Evolutionary conservation across 2,888 invertebrate genomes (phyloP), one percentile per base, ranked within the genome.

Genomic region (Apamea crenata): DNA sequence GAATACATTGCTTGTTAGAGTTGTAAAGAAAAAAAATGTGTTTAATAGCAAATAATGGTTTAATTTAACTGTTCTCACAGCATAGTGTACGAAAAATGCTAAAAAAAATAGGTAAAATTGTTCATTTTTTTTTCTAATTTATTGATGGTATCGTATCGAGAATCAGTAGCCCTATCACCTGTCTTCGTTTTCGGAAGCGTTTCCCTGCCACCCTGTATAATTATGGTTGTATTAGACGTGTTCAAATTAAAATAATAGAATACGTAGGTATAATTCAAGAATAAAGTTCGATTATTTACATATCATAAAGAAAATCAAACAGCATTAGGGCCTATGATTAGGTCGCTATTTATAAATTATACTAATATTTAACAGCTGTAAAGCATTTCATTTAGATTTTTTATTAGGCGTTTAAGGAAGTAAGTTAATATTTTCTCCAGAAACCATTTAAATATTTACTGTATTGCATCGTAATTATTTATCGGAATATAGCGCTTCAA

Each of bases 151-250:
- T n/a, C n/a, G n/a, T n/a, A n/a, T n/a, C n/a, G n/a, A n/a, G n/a
- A n/a, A n/a, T n/a, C n/a, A n/a, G n/a, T n/a, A n/a, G n/a, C n/a
- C n/a, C n/a, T n/a, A n/a, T n/a, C n/a, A n/a, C n/a, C n/a, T n/a
- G n/a, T n/a, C n/a, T n/a, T n/a, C n/a, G n/a, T n/a, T n/a, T n/a
- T n/a, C n/a, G n/a, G n/a, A n/a, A n/a, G n/a, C n/a, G n/a, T n/a
- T n/a, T n/a, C n/a, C n/a, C n/a, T n/a, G n/a, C n/a, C n/a, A n/a
- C n/a, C n/a, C n/a, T n/a, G n/a, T n/a, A 85, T 87, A 81, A 87
- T 86, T 76, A 88, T 88, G 89, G 89, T 89, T 89, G 89, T 89
- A 88, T 82, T 78, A 83, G 80, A 86, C 83, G 89, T 89, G 88
- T 89, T 89, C 89, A 89, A 87, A 88, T 75, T 76, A 77, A 77